Evolutionary conservation across 2,797 vertebrate genomes (phyloP), one percentile per base, ranked within the genome.

Genomic region (Crenuchus spilurus): DNA sequence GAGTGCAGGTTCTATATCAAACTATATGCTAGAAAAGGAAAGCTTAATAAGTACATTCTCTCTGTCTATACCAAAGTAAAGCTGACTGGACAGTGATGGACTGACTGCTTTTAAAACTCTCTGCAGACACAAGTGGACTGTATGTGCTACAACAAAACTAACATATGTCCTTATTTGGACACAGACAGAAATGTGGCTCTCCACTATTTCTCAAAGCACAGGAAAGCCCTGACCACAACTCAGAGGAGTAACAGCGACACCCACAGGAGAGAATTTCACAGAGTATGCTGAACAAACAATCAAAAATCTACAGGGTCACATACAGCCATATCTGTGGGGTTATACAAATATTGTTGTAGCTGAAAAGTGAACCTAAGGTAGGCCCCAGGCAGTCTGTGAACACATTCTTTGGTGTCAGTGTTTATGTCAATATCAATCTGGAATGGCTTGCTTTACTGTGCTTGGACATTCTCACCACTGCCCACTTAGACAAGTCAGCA

Each of bases 81-180:
- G n/a, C n/a, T n/a, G n/a, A n/a, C n/a, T n/a, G n/a, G n/a, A n/a
- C n/a, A n/a, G n/a, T n/a, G n/a, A n/a, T n/a, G n/a, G n/a, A n/a
- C n/a, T n/a, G n/a, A n/a, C n/a, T n/a, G n/a, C n/a, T n/a, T n/a
- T n/a, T n/a, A n/a, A n/a, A n/a, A n/a, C n/a, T n/a, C n/a, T n/a
- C n/a, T 79, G 81, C 79, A 78, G 60, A 80, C 79, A 73, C 78
- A 63, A 62, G 73, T 77, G 71, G n/a, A 62, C 51, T 58, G 39
- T 57, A 54, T 46, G 77, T 75, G 75, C 54, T 22, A 75, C 60
- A n/a, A 4, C 55, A 78, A 81, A 52, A 81, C 84, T 66, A 62
- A 74, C 85, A 78, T 83, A 87, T 90, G 80, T 84, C 92, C 90
- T 90, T 94, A 91, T 92, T 92, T 93, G 91, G 92, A 85, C 83